These are phyloP conservation scores for Osmerus eperlanus DNA, from an alignment of 2,113 vertebrate species.

Conservation along the genomic window DNA sequence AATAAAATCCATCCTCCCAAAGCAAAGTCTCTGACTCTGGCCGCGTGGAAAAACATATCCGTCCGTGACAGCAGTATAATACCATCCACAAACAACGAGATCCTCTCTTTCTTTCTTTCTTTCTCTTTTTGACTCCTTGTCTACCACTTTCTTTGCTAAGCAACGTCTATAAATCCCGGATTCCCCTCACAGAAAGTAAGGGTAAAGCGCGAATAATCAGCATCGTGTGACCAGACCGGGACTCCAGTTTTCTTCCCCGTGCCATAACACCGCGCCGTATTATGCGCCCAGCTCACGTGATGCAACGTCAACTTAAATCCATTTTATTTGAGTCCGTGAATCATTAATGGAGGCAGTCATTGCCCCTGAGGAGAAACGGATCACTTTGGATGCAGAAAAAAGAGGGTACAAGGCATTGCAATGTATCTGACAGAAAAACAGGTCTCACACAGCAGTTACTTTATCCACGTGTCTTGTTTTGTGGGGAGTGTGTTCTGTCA, in stretches of 20 bases:
- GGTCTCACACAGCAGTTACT: conserved; percentile 58
- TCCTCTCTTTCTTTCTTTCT: conserved; percentile 46
- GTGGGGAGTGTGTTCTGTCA: conserved; percentile 50
- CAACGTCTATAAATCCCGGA: conserved; percentile 74
- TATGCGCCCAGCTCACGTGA: conserved; percentile 96
- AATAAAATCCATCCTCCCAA: conserved; percentile 97
- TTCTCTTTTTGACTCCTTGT: conserved; percentile 32
- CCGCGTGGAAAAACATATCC: conserved; percentile 74
- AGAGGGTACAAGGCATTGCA: conserved; percentile 56
- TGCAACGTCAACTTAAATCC: conserved; percentile 95
- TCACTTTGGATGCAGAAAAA: conserved; percentile 56
- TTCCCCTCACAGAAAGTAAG: conserved; percentile 83
- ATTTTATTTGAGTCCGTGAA: conserved; percentile 94
- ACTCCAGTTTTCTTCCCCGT: conserved; percentile 82
- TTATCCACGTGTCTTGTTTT: conserved; percentile 60
- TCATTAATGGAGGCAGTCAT: conserved; percentile 86
- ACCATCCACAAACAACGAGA: conserved; percentile 60
- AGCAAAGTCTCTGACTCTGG: conserved; percentile 60
- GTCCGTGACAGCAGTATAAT: conserved; percentile 69
- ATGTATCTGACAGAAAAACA: conserved; percentile 63
- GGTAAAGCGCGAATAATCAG: conserved; percentile 81
- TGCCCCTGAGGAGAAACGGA: conserved; percentile 66
- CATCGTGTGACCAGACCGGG: conserved; percentile 83
- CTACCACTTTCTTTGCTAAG: conserved; percentile 19
- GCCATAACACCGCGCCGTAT: conserved; percentile 89